phyloP scores from a whole-genome alignment of 92 coral and sea anemone genomes.

The Actinernus sp. region DNA sequence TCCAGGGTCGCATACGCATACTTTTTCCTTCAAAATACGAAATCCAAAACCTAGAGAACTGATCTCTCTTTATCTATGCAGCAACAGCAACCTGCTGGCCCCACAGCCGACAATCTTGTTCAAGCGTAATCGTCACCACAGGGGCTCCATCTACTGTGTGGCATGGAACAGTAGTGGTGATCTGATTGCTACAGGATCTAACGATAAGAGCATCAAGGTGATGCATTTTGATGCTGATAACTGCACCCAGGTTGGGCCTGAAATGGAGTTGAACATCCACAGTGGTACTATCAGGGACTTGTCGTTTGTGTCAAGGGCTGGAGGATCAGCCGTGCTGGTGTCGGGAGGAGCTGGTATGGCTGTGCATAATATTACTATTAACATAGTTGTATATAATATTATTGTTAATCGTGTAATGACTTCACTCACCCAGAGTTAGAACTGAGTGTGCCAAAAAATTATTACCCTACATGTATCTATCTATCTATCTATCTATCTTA shows the following conservation, averaged over 20 bases:
- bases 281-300: slow-evolving; percentile 92
- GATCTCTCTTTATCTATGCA: slow-evolving; percentile 9
- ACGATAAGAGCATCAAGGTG: slow-evolving; percentile 94
- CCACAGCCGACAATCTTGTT: slow-evolving; percentile 88
- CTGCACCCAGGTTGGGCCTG: slow-evolving; percentile 80
- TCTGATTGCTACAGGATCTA: slow-evolving; percentile 95
- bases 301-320: slow-evolving; percentile 85
- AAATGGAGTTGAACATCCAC: slow-evolving; percentile 84
- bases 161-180: slow-evolving; percentile 91
- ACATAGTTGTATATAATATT: no score
- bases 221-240: slow-evolving; percentile 81
- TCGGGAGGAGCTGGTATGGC: slow-evolving; percentile 99
- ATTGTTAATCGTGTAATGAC: no score
- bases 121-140: slow-evolving; percentile 89
- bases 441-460: no score
- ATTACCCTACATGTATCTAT: not conserved
- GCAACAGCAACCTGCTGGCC: slow-evolving; percentile 47
- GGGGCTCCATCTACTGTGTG: slow-evolving; percentile 96
- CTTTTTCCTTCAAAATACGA: no score
- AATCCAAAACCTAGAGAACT: no score
- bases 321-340: slow-evolving; percentile 86
- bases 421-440: no score
- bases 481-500: not conserved
- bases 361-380: no score
- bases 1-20: no score